phyloP scores from a whole-genome alignment of 2,888 invertebrate species.

The Hydraecia micacea region DNA sequence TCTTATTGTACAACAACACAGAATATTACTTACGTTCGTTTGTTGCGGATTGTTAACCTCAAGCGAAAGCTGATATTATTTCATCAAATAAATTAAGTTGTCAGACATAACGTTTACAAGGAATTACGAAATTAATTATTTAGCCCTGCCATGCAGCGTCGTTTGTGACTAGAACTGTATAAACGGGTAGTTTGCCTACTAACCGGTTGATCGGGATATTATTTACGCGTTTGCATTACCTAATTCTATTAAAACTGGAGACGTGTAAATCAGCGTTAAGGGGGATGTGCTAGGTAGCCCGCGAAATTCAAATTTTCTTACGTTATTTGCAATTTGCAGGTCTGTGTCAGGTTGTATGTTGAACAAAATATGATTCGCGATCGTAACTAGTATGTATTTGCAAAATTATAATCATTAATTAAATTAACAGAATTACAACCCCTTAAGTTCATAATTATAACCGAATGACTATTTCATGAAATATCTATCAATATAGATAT shows the following conservation, averaged over 20 bases:
- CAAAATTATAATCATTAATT: background rate
- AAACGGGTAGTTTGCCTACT: slow-evolving; percentile 1
- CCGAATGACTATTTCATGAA: too few species aligned
- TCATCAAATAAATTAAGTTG: slow-evolving; percentile 12
- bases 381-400: background rate
- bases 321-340: background rate
- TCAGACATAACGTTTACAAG: background rate
- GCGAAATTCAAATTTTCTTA: background rate
- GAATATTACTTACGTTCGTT: slow-evolving; percentile 30
- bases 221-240: background rate
- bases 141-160: background rate
- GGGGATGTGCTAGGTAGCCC: background rate
- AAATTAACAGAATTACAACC: too few species aligned
- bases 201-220: background rate
- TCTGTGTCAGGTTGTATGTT: background rate
- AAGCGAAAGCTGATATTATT: slow-evolving; percentile 44
- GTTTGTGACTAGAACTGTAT: background rate
- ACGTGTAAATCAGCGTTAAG: background rate
- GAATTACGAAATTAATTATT: slow-evolving; percentile 4
- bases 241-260: background rate
- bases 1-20: slow-evolving; percentile 22
- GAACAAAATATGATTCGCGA: background rate
- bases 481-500: too few species aligned
- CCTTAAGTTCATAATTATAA: too few species aligned
- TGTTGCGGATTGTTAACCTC: slow-evolving; percentile 47